Evolutionary conservation across 2,888 invertebrate species (phyloP).

Genomic region (Hypolimnas misippus): DNA sequence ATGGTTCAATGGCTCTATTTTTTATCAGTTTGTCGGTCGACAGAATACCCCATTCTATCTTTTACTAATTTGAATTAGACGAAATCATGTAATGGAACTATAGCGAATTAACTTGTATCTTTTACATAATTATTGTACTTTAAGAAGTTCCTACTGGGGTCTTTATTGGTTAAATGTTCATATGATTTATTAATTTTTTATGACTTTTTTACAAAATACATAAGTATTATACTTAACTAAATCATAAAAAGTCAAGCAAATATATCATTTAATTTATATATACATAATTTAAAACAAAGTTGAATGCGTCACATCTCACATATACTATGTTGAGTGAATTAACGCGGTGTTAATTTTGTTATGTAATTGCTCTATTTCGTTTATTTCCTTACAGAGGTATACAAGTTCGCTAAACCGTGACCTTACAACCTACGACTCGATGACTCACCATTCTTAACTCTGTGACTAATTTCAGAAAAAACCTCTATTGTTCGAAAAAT

Average conservation of each 20-base stretch:
- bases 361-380: conserved; percentile 10
- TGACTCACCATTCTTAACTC: conserved; percentile 73
- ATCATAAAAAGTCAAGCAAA: no score
- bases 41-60: conserved; percentile 18
- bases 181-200: no score
- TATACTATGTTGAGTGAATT: neutral
- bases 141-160: no score
- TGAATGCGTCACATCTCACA: no score
- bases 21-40: conserved; percentile 25
- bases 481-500: conserved; percentile 62
- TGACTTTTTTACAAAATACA: no score
- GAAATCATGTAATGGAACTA: conserved; percentile 27
- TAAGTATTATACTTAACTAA: no score
- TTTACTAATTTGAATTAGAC: conserved; percentile 32
- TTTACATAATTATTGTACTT: conserved; percentile 13
- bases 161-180: no score
- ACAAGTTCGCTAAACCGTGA: conserved; percentile 65
- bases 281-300: no score
- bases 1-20: conserved; percentile 55
- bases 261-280: no score
- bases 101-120: conserved; percentile 12
- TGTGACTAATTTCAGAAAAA: conserved; percentile 69
- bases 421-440: conserved; percentile 62
- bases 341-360: neutral
- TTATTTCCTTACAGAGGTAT: conserved; percentile 16